Conservation (phyloP, 1,140 invertebrate genomes). For the Bombus haemorrhoidalis region DNA sequence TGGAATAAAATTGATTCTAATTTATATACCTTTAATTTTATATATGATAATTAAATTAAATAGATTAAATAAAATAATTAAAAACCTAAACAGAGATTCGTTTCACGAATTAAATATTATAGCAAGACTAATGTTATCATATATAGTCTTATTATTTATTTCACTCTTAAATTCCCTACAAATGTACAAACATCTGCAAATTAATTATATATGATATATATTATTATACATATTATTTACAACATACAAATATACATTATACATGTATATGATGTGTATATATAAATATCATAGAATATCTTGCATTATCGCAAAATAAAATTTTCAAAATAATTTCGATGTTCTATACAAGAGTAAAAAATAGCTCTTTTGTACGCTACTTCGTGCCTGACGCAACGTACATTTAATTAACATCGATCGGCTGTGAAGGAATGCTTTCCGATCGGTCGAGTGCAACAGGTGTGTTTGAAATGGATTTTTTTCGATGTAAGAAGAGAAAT, state of each 20-base stretch:
- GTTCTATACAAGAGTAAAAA: not conserved
- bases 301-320: too few relatives aligned
- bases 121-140: too few relatives aligned
- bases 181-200: too few relatives aligned
- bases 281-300: too few relatives aligned
- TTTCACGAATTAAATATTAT: too few relatives aligned
- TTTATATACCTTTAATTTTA: not conserved
- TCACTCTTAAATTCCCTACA: too few relatives aligned
- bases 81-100: too few relatives aligned
- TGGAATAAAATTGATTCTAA: not conserved
- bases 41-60: not conserved
- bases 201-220: too few relatives aligned
- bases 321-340: not conserved
- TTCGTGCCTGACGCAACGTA: not conserved
- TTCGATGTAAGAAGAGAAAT: not conserved
- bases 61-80: too few relatives aligned
- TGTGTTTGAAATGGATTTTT: constrained; percentile 9
- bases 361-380: not conserved
- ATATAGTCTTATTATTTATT: too few relatives aligned
- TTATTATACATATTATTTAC: too few relatives aligned
- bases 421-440: not conserved
- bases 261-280: too few relatives aligned
- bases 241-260: not conserved
- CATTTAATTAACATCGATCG: constrained; percentile 5
- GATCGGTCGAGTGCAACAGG: constrained; percentile 15